Evolutionary conservation across 1,140 invertebrate species (phyloP).

Genomic region (Sesamia nonagrioides): DNA sequence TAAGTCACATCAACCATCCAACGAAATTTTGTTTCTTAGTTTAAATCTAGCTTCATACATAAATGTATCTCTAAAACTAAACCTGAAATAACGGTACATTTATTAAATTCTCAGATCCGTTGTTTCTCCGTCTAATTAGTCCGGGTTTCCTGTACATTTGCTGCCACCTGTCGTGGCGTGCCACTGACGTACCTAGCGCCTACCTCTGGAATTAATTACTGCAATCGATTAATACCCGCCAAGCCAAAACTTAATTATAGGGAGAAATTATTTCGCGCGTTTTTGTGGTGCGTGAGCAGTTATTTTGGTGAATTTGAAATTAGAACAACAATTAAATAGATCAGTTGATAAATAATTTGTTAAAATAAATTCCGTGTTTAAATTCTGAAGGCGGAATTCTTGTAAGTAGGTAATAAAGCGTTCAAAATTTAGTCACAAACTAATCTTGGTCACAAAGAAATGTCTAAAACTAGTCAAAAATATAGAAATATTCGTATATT

Average conservation of each 20-base stretch:
- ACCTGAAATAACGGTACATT: slow-evolving; percentile 69
- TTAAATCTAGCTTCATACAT: background rate
- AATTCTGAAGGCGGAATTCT: too few species aligned
- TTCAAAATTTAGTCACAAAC: too few species aligned
- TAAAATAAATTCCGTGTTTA: too few species aligned
- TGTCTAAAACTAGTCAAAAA: too few species aligned
- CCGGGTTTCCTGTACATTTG: slow-evolving; percentile 83
- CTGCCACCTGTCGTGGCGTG: slow-evolving; percentile 72
- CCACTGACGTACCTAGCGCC: slow-evolving; percentile 61
- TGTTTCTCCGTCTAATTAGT: slow-evolving; percentile 75
- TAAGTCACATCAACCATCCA: background rate
- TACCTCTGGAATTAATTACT: slow-evolving; percentile 79
- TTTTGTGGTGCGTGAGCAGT: slow-evolving; percentile 49
- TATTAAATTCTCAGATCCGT: slow-evolving; percentile 68
- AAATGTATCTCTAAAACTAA: slow-evolving; percentile 5
- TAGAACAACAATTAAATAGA: background rate
- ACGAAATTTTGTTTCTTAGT: background rate
- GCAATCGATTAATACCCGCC: slow-evolving; percentile 78
- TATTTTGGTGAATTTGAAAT: background rate
- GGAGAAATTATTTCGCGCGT: slow-evolving; percentile 65
- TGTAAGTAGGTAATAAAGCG: too few species aligned
- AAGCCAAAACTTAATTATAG: slow-evolving; percentile 65
- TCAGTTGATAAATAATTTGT: too few species aligned
- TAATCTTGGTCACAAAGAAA: too few species aligned
- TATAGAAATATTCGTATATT: too few species aligned